Evolutionary conservation across 2,113 vertebrate species (phyloP).

Genomic region (Bothrops jararaca): DNA sequence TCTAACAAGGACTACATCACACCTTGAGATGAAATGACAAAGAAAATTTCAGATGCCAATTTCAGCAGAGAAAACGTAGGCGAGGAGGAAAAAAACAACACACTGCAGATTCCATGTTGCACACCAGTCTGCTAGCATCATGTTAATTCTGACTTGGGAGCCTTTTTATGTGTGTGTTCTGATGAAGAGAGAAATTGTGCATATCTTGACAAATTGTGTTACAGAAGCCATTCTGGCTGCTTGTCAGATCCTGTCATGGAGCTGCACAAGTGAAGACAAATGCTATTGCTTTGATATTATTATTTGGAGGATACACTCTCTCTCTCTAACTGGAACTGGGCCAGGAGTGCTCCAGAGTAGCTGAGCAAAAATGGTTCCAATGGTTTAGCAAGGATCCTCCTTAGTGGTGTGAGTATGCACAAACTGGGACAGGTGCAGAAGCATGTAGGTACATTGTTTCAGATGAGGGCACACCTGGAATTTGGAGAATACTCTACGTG

Average conservation of each 20-base stretch:
- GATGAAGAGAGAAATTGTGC: conserved; percentile 38
- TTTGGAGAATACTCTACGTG: neutral
- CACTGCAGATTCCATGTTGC: neutral
- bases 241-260: neutral
- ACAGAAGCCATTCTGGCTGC: neutral
- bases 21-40: neutral
- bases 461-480: neutral
- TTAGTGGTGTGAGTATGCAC: neutral
- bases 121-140: neutral
- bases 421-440: neutral
- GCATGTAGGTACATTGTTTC: neutral
- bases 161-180: neutral
- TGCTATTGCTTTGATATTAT: neutral
- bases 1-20: neutral
- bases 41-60: neutral
- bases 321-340: neutral
- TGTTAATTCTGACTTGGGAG: neutral
- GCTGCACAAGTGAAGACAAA: neutral
- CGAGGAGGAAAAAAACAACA: neutral
- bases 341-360: neutral
- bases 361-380: neutral
- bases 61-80: neutral
- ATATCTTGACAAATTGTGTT: neutral
- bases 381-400: neutral
- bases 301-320: too few relatives aligned